Evolutionary conservation across 2,888 invertebrate species (phyloP).

Genomic region (Drosophila subsilvestris): DNA sequence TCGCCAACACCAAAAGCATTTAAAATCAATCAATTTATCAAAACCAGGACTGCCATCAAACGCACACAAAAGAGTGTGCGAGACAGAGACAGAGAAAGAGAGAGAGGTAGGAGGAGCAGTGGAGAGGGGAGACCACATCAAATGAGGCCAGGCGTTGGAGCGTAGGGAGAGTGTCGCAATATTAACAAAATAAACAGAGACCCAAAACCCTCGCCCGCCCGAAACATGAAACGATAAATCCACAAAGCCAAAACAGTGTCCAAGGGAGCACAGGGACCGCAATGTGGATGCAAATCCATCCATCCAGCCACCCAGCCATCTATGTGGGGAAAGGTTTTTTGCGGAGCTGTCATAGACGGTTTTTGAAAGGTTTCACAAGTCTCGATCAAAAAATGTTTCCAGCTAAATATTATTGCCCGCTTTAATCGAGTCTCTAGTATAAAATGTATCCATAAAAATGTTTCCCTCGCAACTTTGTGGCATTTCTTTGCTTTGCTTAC

Average conservation of each 20-base stretch:
- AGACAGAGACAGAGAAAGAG: not conserved
- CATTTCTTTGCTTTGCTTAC: no score
- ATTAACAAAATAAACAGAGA: slow-evolving; percentile 50
- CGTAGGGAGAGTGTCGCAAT: slow-evolving; percentile 21
- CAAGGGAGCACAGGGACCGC: slow-evolving; percentile 13
- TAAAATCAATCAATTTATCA: slow-evolving; percentile 74
- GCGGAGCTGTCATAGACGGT: not conserved
- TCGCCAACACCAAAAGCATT: slow-evolving; percentile 77
- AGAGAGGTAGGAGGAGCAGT: not conserved
- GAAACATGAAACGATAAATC: slow-evolving; percentile 32
- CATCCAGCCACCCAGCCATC: slow-evolving; percentile 18
- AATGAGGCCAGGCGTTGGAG: slow-evolving; percentile 20
- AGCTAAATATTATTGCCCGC: no score
- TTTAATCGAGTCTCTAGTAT: not conserved
- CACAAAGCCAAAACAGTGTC: slow-evolving; percentile 6
- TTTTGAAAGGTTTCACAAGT: not conserved
- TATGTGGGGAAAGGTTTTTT: not conserved
- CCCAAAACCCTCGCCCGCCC: slow-evolving; percentile 18
- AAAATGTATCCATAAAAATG: not conserved
- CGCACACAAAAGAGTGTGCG: slow-evolving; percentile 8
- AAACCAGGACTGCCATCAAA: slow-evolving; percentile 20
- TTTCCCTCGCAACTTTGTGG: no score
- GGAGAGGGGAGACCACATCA: slow-evolving; percentile 28
- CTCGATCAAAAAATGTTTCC: not conserved
- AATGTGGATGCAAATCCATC: slow-evolving; percentile 32